These are phyloP conservation scores for Apis mellifera DNA, from an alignment of 1,140 invertebrate genomes.

Conservation along the genomic window Amel_HAv3.1 CM009941.2:432001-432500, in stretches of 20 bases:
- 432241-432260: neutral
- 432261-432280: neutral
- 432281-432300: neutral
- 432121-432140: constrained; percentile 98
- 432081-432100: constrained; percentile 97
- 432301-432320: too few relatives aligned
- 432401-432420: neutral
- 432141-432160: constrained; percentile 96
- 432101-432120: constrained; percentile 91
- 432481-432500: constrained; percentile 55
- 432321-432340: too few relatives aligned
- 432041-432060: constrained; percentile 92
- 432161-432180: constrained; percentile 97
- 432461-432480: constrained; percentile 34
- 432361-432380: too few relatives aligned
- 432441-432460: constrained; percentile 18
- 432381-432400: too few relatives aligned
- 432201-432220: neutral
- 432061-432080: constrained; percentile 96
- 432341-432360: too few relatives aligned
- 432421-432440: constrained; percentile 7
- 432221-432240: neutral
- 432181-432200: constrained; percentile 91
- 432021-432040: constrained; percentile 87
- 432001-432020: constrained; percentile 90